These are phyloP conservation scores for Selenia dentaria DNA, from an alignment of 2,888 invertebrate genomes.

Conservation along the genomic window DNA sequence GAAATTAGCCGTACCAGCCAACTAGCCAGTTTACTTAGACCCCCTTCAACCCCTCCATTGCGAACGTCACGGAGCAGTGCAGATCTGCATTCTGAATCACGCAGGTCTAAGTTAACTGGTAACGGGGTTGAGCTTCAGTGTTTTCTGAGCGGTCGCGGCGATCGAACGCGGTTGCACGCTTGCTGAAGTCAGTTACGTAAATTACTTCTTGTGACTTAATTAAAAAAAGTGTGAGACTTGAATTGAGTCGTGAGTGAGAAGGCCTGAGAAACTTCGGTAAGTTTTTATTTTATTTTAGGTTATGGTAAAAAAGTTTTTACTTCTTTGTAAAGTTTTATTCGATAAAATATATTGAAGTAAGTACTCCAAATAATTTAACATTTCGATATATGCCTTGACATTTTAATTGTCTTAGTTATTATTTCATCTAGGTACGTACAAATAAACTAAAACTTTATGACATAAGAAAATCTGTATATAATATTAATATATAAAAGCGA, in stretches of 20 bases:
- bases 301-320: too few relatives aligned
- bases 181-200: background rate
- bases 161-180: background rate
- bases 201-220: background rate
- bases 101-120: conserved; percentile 1
- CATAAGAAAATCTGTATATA: too few relatives aligned
- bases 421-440: too few relatives aligned
- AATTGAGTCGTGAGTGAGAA: background rate
- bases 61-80: conserved; percentile 31
- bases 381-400: too few relatives aligned
- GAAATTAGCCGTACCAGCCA: conserved; percentile 18
- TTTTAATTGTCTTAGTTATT: too few relatives aligned
- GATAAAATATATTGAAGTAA: too few relatives aligned
- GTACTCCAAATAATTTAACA: too few relatives aligned
- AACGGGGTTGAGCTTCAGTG: conserved; percentile 1
- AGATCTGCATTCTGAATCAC: conserved; percentile 26
- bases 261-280: background rate
- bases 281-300: too few relatives aligned
- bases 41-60: conserved; percentile 17
- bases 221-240: background rate
- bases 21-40: conserved; percentile 25
- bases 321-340: too few relatives aligned
- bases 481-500: too few relatives aligned
- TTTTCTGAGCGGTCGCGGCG: background rate
- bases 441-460: too few relatives aligned